Conservation (phyloP, 2,797 vertebrate genomes). For the Acrossocheilus fasciatus region DNA sequence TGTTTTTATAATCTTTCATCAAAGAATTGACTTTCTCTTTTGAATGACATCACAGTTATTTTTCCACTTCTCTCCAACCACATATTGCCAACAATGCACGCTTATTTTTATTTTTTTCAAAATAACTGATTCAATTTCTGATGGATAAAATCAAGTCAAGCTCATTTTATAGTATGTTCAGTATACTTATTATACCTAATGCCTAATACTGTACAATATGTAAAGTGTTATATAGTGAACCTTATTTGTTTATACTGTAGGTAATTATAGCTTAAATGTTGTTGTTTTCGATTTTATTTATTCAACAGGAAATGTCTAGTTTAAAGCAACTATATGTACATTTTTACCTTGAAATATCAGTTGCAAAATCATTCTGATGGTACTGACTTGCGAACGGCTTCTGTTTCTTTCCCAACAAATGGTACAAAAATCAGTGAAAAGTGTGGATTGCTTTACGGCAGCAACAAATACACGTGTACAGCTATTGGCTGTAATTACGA, state of each 20-base stretch:
- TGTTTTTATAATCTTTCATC: too few species aligned
- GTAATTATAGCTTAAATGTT: not conserved
- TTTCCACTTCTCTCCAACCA: not conserved
- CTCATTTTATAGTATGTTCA: not conserved
- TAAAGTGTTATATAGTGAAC: not conserved
- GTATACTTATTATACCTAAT: not conserved
- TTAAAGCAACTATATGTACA: not conserved
- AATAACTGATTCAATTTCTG: not conserved
- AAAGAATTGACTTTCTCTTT: too few species aligned
- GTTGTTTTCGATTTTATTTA: not conserved
- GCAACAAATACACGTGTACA: not conserved
- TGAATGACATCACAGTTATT: not conserved
- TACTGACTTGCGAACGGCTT: not conserved
- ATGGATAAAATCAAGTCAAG: not conserved
- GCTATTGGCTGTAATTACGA: too few species aligned
- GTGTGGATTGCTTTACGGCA: not conserved
- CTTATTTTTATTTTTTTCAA: not conserved
- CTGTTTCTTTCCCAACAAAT: not conserved
- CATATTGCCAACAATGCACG: not conserved
- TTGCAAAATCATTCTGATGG: not conserved
- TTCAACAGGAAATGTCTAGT: too few species aligned
- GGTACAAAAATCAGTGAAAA: fast-evolving
- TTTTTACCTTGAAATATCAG: not conserved
- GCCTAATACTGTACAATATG: not conserved
- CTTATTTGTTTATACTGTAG: not conserved